Base-by-base conservation (phyloP, 2,888 invertebrate genomes). In the Lycocerus yunnanus region DNA sequence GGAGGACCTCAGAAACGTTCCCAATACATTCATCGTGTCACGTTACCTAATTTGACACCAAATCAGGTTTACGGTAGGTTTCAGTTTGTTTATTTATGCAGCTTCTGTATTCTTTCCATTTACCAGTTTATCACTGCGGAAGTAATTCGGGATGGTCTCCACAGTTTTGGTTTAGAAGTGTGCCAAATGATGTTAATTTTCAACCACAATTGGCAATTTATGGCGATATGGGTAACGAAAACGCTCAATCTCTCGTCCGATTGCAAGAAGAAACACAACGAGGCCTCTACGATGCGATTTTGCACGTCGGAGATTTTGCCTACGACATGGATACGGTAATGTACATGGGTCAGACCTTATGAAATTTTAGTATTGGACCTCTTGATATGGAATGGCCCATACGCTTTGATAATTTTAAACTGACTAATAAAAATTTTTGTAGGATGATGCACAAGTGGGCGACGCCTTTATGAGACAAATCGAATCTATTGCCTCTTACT, bases 261-360 rank as follows among this genome's bases (percentile, higher is more conserved):
- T 87, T 99, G 8, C 96, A 97, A 87, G 90, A 94, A 81, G 97
- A 98, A 83, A 91, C 94, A 0, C 93, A 96, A 83, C 88, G 90
- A 61, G 93, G 92, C 10, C 87, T 92, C 84, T 97, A 96, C 86
- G 96, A 98, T 89, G 92, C 95, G 72, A 91, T 96, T 71, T 89
- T 98, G 70, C 98, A 98, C 88, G 95, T 97, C 60, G 97, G 97
- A 0, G 98, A 98, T 89, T 96, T 97, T 88, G 98, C 97, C 0
- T 98, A 98, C 87, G 95, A 98, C 86, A 95, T 98, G 96, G 89
- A 96, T 86, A 88, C 92, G 15, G 90, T 90, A 85, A 85, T 9
- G 20, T 27, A n/a, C 6, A 43, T n/a, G 6, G 0, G 4, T 43
- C 6, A n/a, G n/a, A n/a, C n/a, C n/a, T n/a, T n/a, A n/a, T n/a